These are phyloP conservation scores for Acomys russatus DNA, from an alignment of 2,797 vertebrate genomes.

Conservation along the genomic window DNA sequence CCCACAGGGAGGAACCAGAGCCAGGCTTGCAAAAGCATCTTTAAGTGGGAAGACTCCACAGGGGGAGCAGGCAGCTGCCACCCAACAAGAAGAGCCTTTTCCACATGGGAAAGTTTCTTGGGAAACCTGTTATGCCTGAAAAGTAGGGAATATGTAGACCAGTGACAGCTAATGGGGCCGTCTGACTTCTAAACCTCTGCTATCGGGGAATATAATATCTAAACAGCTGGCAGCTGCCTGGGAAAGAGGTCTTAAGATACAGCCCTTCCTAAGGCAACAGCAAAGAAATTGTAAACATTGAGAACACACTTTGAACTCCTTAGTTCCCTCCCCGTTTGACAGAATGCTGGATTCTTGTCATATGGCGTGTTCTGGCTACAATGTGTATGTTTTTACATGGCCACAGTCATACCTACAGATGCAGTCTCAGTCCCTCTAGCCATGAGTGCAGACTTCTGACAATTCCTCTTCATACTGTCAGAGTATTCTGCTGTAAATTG, in stretches of 20 bases:
- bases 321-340: not conserved
- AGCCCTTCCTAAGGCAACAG: not conserved
- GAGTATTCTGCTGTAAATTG: not conserved
- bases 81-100: not conserved
- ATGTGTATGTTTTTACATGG: not conserved
- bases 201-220: not conserved
- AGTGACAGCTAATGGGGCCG: not conserved
- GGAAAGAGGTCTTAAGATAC: not conserved
- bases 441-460: not conserved
- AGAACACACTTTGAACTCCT: not conserved
- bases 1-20: not conserved
- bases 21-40: not conserved
- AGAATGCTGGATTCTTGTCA: conserved; percentile 7
- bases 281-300: not conserved
- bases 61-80: not conserved
- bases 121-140: not conserved
- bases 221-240: not conserved
- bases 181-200: not conserved
- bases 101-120: not conserved
- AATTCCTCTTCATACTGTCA: not conserved
- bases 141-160: conserved; percentile 31
- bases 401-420: not conserved
- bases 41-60: not conserved
- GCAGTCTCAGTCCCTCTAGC: not conserved
- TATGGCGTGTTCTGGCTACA: not conserved